phyloP scores from a whole-genome alignment of 2,113 vertebrate genomes.

The Plestiodon gilberti region DNA sequence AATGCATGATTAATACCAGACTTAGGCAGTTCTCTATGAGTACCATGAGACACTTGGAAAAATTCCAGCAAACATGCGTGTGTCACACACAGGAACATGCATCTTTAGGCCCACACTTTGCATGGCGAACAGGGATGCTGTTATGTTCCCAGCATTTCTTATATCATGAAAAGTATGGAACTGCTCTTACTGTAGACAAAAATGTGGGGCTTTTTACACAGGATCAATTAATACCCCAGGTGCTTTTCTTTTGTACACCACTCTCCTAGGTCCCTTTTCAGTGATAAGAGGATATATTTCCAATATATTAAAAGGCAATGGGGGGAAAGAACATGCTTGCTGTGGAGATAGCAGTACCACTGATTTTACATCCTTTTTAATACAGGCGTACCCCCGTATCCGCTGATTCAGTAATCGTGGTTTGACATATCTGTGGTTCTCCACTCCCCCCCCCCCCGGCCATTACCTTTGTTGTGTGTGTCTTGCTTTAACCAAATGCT shows the following conservation, averaged over 20 bases:
- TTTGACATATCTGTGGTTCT: no score
- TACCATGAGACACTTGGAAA: background rate
- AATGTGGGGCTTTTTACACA: background rate
- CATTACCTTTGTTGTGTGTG: no score
- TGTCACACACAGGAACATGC: background rate
- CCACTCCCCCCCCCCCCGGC: no score
- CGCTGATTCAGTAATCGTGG: no score
- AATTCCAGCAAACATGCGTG: background rate
- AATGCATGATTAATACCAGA: background rate
- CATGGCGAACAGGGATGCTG: no score
- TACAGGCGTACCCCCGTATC: no score
- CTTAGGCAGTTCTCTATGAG: background rate
- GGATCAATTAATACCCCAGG: no score
- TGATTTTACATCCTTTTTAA: background rate
- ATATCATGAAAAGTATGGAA: no score
- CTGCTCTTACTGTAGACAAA: background rate
- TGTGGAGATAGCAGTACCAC: background rate
- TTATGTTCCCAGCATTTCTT: no score
- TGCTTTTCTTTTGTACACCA: background rate
- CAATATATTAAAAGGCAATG: background rate
- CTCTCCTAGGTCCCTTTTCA: background rate
- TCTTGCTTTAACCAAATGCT: no score
- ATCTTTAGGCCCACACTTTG: background rate
- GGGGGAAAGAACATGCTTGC: background rate
- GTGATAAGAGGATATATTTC: background rate